phyloP scores from a whole-genome alignment of 2,888 invertebrate species.

The Eupithecia vulgata region DNA sequence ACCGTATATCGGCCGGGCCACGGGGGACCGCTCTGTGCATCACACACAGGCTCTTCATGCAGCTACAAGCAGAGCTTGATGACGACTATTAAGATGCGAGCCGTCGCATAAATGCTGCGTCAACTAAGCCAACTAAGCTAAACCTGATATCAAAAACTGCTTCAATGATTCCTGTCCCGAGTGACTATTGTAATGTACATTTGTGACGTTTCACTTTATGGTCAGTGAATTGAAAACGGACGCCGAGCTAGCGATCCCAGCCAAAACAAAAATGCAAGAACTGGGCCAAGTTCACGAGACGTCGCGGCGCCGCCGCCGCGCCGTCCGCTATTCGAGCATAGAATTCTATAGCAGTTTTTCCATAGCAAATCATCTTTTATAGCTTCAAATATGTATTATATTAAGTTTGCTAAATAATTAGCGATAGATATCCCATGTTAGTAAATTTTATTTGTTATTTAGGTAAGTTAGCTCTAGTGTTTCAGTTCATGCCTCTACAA shows the following conservation, averaged over 20 bases:
- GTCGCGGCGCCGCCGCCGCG: background rate
- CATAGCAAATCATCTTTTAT: background rate
- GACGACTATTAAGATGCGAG: background rate
- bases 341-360: background rate
- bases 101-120: background rate
- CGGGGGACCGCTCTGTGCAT: background rate
- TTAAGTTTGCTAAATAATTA: background rate
- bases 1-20: background rate
- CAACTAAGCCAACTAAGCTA: background rate
- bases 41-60: background rate
- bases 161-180: background rate
- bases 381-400: background rate
- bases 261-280: background rate
- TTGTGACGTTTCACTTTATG: background rate
- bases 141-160: background rate
- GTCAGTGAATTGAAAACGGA: background rate
- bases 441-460: background rate
- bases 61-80: too few relatives aligned
- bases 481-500: background rate
- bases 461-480: background rate
- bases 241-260: background rate
- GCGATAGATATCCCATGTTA: background rate
- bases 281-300: constrained; percentile 7
- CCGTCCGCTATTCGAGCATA: background rate
- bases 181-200: background rate